Base-by-base conservation (phyloP, 2,113 vertebrate genomes). In the Neoarius graeffei region DNA sequence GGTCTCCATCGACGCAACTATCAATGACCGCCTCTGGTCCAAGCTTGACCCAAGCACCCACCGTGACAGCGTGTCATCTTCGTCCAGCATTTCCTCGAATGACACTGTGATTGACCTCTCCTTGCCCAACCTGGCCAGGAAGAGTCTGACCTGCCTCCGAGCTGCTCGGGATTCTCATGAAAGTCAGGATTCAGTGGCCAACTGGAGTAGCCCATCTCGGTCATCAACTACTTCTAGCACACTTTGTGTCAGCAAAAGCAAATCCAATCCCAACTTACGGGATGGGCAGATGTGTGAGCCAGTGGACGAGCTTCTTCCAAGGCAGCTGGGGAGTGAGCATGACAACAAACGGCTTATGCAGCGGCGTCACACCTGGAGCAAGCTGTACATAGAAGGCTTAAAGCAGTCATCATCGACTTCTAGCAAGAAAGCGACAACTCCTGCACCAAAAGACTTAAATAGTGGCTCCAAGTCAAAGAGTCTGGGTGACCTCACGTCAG, bases 91-190 rank as follows among this genome's bases (percentile, higher is more conserved):
- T 93, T 99, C 97, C 1, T 99, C 97, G 91, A 97, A 94, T 0
- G 98, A 99, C 95, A 99, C 97, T 0, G 97, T 97, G 92, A 97
- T 99, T 0, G 97, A 99, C 88, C 95, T 99, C 50, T 97, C 97
- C 0, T 88, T 98, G 17, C 96, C 96, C 4, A 98, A 96, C 90
- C 93, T 97, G 84, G 96, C 96, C 77, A 93, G 95, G 50, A 97
- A 96, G 89, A 96, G 95, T 93, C 93, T 96, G 80, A 92, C 89
- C 5, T 93, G 95, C 57, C 95, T 96, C 8, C 87, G 89, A 27
- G 92, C 93, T 60, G 76, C 85, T 42, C 90, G 35, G 59, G 90
- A 87, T 0, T 89, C 91, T 57, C 67, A 89, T 1, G 91, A 94
- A 11, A 86, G 23, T 13, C 74, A 86, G 54, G 85, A 54, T 23